These are phyloP conservation scores for Poecilus cupreus DNA, from an alignment of 2,888 invertebrate genomes.

Conservation along the genomic window DNA sequence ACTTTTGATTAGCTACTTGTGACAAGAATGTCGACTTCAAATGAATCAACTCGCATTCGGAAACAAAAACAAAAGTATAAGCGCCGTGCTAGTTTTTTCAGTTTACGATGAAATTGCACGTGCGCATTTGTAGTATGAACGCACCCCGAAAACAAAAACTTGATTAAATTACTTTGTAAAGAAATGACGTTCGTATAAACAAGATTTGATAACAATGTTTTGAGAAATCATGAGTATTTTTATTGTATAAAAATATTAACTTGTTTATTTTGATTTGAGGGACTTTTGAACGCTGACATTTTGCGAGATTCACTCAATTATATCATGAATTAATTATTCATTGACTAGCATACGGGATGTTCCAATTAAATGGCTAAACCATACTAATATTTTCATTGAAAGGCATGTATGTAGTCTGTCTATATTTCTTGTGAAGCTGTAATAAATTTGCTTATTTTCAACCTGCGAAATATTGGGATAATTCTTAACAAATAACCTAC, in stretches of 20 bases:
- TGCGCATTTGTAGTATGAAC: background rate
- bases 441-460: too few species aligned
- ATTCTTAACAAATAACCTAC: too few species aligned
- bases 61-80: slow-evolving; percentile 40
- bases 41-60: background rate
- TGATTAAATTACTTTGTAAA: background rate
- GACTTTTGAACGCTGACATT: too few species aligned
- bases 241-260: background rate
- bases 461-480: too few species aligned
- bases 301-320: too few species aligned
- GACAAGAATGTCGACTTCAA: slow-evolving; percentile 43
- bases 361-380: too few species aligned
- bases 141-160: background rate
- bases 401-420: too few species aligned
- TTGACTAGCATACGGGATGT: too few species aligned
- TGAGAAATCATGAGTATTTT: background rate
- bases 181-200: background rate
- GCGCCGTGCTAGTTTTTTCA: slow-evolving; percentile 54
- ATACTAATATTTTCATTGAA: too few species aligned
- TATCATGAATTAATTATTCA: too few species aligned
- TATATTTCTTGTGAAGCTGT: too few species aligned
- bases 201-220: background rate
- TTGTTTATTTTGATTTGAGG: background rate
- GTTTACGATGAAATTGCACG: background rate
- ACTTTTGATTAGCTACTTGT: slow-evolving; percentile 12